Base-by-base conservation (phyloP, 2,888 invertebrate genomes). In the Tetragonula carbonaria region DNA sequence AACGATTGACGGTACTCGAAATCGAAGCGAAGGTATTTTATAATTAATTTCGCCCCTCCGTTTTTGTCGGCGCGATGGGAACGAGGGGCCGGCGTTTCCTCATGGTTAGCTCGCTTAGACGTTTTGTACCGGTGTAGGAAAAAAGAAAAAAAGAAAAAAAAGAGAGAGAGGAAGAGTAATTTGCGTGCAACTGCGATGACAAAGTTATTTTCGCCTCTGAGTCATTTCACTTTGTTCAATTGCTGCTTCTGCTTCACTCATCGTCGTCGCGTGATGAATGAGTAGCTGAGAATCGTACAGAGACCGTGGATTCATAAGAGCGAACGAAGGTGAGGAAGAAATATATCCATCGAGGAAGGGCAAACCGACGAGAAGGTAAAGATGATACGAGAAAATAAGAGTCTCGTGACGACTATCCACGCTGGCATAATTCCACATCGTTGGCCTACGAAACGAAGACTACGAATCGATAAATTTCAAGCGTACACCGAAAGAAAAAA, bases 361-460 rank as follows among this genome's bases (percentile, higher is more conserved):
- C 16, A 4, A 50, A 4, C 3, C 5, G 13, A 1, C 2, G 33
- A 16, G 4, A 16, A 11, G 16, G n/a, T 21, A 16, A 50, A 70
- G 33, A 23, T 8, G 51, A 28, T 1, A 18, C 16, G 21, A 1
- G 67, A n/a, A 5, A 18, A 8, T 4, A 23, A 71, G 45, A n/a
- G 76, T 23, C 53, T 50, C 65, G 59, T 59, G 62, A 51, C 28
- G 57, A 68, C 67, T 62, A 51, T 74, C n/a, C 50, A 63, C 75
- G 38, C 28, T 28, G 53, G 67, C 75, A 72, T 73, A 57, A 71
- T 80, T 50, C 59, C 73, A 80, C 78, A 86, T 90, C 90, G 88
- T 88, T 86, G 87, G 87, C 85, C 90, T 88, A 90, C 77, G 72
- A 62, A 62, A 72, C 78, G 71, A 86, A 79, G 80, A 77, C 78